These are phyloP conservation scores for Leptinotarsa tumamoca DNA, from an alignment of 2,888 invertebrate species.

Conservation along the genomic window DNA sequence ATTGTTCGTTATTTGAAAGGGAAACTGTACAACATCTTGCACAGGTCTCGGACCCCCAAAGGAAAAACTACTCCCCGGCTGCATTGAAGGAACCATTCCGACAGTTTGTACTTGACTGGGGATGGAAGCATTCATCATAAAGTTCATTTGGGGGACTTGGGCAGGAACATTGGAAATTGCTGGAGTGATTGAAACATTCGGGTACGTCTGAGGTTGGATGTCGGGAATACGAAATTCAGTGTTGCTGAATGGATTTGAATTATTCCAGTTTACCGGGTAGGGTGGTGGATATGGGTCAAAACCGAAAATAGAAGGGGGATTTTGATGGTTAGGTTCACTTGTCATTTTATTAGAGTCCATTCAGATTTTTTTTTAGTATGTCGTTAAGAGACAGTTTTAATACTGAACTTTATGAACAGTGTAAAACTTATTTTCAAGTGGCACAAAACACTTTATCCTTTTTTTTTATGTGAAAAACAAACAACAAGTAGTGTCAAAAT, in stretches of 20 bases:
- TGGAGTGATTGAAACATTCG: background rate
- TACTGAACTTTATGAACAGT: slow-evolving; percentile 9
- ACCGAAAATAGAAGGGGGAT: slow-evolving; percentile 58
- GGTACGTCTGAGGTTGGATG: slow-evolving; percentile 16
- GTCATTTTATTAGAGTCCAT: slow-evolving; percentile 58
- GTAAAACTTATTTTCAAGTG: slow-evolving; percentile 9
- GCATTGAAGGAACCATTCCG: slow-evolving; percentile 16
- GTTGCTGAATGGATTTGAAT: slow-evolving; percentile 40
- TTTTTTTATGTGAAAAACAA: background rate
- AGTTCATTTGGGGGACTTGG: background rate
- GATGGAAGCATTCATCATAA: background rate
- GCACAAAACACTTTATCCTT: background rate
- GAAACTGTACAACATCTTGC: slow-evolving; percentile 54
- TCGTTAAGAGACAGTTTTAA: background rate
- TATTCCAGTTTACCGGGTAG: slow-evolving; percentile 45
- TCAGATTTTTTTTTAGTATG: slow-evolving; percentile 27
- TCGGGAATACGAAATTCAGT: slow-evolving; percentile 8
- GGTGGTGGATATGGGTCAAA: slow-evolving; percentile 57
- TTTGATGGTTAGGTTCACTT: slow-evolving; percentile 61
- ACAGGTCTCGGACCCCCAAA: slow-evolving; percentile 43
- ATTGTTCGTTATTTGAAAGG: slow-evolving; percentile 47
- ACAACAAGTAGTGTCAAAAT: background rate
- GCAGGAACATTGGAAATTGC: background rate
- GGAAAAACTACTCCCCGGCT: slow-evolving; percentile 46
- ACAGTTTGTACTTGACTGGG: background rate